These are phyloP conservation scores for Heterohyrax brucei DNA, from an alignment of 2,797 vertebrate genomes.

Conservation along the genomic window DNA sequence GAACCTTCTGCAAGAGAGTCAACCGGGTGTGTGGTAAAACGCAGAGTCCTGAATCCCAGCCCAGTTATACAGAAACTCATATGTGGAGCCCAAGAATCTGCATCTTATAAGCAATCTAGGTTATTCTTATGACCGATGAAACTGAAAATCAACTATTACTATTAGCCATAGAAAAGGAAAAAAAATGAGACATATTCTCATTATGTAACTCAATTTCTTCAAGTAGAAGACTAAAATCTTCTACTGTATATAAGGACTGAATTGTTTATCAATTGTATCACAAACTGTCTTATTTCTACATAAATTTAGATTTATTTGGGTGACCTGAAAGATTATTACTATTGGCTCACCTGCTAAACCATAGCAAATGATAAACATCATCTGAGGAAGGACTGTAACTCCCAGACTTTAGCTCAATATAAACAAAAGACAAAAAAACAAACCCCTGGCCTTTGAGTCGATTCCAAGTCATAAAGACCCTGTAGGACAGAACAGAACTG, in stretches of 20 bases:
- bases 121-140: background rate
- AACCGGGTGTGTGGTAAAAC: background rate
- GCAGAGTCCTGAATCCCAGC: background rate
- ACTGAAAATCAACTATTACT: background rate
- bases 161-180: background rate
- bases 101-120: background rate
- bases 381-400: background rate
- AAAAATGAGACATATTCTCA: slow-evolving; percentile 3
- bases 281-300: background rate
- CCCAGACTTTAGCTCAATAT: background rate
- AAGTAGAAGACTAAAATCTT: background rate
- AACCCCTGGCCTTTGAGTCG: too few species aligned
- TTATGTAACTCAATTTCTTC: background rate
- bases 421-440: too few species aligned
- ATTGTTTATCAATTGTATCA: background rate
- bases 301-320: slow-evolving; percentile 40
- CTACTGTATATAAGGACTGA: background rate
- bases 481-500: too few species aligned
- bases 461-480: too few species aligned
- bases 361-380: slow-evolving; percentile 12
- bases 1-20: background rate
- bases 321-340: background rate
- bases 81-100: background rate
- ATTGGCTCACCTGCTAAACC: slow-evolving; percentile 24
- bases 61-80: background rate